Evolutionary conservation across 1,140 invertebrate genomes (phyloP), one percentile per base, ranked within the genome.

Genomic region (Parasteatoda tepidariorum): DNA sequence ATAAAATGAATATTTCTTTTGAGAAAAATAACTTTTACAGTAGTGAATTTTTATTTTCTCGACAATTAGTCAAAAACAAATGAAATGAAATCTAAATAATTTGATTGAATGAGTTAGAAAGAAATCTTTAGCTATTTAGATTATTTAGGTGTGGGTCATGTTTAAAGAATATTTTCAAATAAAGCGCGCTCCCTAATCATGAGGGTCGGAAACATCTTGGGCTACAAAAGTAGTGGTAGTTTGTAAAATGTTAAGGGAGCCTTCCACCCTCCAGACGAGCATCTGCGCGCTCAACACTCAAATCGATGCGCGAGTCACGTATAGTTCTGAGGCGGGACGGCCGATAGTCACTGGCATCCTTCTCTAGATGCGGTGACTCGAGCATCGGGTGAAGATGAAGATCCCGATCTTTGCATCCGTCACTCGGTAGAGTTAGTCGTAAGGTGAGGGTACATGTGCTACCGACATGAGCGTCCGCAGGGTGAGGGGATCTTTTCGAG

Each of bases 401-500:
- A 28, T 67, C 64, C 64, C 34, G 31, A 67, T 31, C 64, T n/a
- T 67, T 33, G 11, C 33, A 4, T 38, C 33, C 18, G 31, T 15
- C 33, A 41, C 64, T 15, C 38, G 48, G 15, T 26, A 59, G 24
- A 26, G 68, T 55, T 15, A 13, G 68, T 18, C 31, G 22, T 31
- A 26, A 33, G 13, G 24, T 6, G 38, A 55, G 48, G 15, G 68
- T 71, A 31, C 66, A 82, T 82, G 78, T 82, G 75, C 62, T 61
- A 66, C 75, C 38, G 84, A 83, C 59, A 87, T 87, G 86, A 87
- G 86, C 85, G 86, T 87, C 54, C 84, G 86, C 75, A 83, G 86
- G 48, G 86, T 86, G 33, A 84, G 86, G 73, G 86, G 86, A 54
- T 87, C 86, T 59, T 87, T 87, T 74, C 64, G 85, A 55, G 86